These are phyloP conservation scores for Geococcyx californianus DNA, from an alignment of 2,113 vertebrate species.

Conservation along the genomic window DNA sequence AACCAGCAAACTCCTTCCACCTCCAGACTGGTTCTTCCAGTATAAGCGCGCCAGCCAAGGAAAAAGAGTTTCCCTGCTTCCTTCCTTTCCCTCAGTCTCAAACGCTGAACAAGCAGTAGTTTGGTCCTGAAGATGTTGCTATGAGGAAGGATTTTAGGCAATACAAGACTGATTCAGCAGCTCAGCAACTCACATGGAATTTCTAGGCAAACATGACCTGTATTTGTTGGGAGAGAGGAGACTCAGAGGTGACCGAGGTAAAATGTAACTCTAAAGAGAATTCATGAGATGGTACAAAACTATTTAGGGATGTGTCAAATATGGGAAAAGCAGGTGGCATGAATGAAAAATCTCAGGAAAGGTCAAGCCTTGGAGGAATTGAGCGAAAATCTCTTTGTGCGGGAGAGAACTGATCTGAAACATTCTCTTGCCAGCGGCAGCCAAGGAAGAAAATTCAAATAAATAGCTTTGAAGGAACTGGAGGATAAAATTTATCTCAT, in stretches of 20 bases:
- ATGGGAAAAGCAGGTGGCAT: conserved; percentile 17
- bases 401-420: not conserved
- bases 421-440: not conserved
- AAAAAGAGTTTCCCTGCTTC: not conserved
- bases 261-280: not conserved
- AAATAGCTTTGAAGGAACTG: conserved; percentile 19
- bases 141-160: not conserved
- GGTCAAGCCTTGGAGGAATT: conserved; percentile 15
- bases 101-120: not conserved
- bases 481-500: not conserved
- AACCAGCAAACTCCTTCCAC: not conserved
- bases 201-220: not conserved
- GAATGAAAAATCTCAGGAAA: conserved; percentile 11
- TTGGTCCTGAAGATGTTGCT: not conserved
- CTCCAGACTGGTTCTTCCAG: not conserved
- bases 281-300: not conserved
- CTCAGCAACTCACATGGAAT: not conserved
- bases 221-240: not conserved
- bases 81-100: not conserved
- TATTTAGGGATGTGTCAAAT: not conserved
- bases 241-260: not conserved
- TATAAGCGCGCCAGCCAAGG: not conserved
- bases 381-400: not conserved
- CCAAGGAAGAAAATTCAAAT: not conserved
- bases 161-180: not conserved